Evolutionary conservation across 2,113 vertebrate genomes (phyloP), one percentile per base, ranked within the genome.

Genomic region (Neodon shergylaensis): DNA sequence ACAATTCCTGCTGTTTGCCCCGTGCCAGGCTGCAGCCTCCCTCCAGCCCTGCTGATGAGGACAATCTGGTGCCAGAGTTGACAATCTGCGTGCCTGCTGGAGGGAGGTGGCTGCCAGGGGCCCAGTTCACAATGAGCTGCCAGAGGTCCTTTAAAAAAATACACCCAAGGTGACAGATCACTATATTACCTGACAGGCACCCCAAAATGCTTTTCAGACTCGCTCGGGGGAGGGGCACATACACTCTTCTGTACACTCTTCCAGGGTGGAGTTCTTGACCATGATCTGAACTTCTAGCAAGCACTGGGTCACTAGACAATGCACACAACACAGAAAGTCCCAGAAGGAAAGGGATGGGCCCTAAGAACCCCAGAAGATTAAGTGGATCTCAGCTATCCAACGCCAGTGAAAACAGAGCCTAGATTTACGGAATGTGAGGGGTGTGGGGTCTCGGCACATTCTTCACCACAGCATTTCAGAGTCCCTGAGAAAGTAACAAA

Each of bases 61-160:
- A 82, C 47, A 87, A 73, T 93, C 94, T 90, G 93, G 93, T 93
- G 97, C 94, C 97, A 96, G 94, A n/a, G 0, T 61, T 91, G 76
- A 65, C 95, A 97, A 94, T 77, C 93, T 78, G 90, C 28, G 31
- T 36, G 72, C 77, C 85, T 90, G 90, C 95, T 47, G 72, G 85
- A 94, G 92, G 86, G 65, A 68, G 81, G 88, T 24, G 9, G 49
- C 58, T 2, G 7, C 63, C 9, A 22, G 13, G 86, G 82, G 24
- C 49, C 86, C 12, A 1, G 31, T 42, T 13, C 82, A 81, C 47
- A 61, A 61, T 36, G 8, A 1, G 65, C 19, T n/a, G 16, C 54
- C 52, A 44, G 83, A 87, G 5, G 68, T 54, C 36, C 86, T 73
- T 88, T 72, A 73, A 28, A 73, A 88, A 28, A 58, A 88, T 31